phyloP scores from a whole-genome alignment of 1,140 invertebrate genomes.

The Drosophila yakuba region DNA sequence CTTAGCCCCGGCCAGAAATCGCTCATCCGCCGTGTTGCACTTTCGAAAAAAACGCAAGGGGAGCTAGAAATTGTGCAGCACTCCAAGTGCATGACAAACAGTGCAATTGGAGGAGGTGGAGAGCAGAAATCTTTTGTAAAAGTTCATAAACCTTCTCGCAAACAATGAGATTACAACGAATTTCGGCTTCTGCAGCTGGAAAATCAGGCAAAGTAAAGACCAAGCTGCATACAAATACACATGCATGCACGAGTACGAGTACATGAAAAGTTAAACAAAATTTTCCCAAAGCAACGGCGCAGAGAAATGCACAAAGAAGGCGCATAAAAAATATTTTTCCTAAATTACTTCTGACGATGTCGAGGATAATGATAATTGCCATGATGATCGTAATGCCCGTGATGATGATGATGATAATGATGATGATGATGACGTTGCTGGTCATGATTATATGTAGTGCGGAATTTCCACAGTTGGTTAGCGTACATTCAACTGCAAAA shows the following conservation, averaged over 20 bases:
- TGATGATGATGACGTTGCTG: conserved; percentile 59
- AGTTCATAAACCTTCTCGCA: conserved; percentile 80
- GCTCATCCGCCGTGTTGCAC: conserved; percentile 68
- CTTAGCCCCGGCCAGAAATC: conserved; percentile 37
- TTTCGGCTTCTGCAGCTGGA: conserved; percentile 31
- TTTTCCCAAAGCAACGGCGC: conserved; percentile 57
- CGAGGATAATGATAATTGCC: conserved; percentile 56
- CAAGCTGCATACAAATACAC: neutral
- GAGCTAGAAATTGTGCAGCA: conserved; percentile 29
- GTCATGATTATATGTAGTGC: conserved; percentile 73
- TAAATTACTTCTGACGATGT: conserved; percentile 81
- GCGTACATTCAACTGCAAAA: conserved; percentile 72
- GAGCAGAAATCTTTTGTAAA: conserved; percentile 75
- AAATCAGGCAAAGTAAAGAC: conserved; percentile 1
- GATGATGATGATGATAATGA: conserved; percentile 52
- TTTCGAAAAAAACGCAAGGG: conserved; percentile 60
- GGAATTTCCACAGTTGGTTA: conserved; percentile 77
- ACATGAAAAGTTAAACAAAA: conserved; percentile 31
- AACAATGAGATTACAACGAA: conserved; percentile 61
- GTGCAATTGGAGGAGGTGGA: neutral
- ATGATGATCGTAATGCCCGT: conserved; percentile 30
- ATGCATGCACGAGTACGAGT: too few relatives aligned
- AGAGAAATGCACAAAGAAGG: conserved; percentile 60
- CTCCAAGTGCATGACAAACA: conserved; percentile 56
- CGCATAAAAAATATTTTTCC: conserved; percentile 59